phyloP scores from a whole-genome alignment of 2,797 vertebrate species.

The Luscinia megarhynchos region DNA sequence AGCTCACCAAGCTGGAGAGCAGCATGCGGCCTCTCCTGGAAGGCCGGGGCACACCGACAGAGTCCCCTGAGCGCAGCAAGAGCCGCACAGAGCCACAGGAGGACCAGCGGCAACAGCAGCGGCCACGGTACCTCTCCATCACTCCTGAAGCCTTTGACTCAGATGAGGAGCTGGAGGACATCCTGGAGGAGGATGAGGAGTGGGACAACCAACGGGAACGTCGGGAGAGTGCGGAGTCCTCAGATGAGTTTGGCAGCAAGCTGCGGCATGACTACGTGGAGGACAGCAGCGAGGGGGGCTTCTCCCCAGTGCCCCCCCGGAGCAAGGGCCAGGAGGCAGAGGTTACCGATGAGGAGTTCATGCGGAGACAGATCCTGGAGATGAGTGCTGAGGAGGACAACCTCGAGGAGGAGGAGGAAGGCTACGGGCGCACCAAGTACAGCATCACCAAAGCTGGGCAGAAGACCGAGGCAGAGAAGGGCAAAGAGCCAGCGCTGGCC shows the following conservation, averaged over 20 bases:
- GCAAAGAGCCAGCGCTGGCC: slow-evolving; percentile 77
- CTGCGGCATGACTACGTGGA: slow-evolving; percentile 96
- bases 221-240: slow-evolving; percentile 85
- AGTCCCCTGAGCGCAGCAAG: slow-evolving; percentile 68
- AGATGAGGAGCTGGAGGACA: slow-evolving; percentile 93
- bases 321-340: slow-evolving; percentile 85
- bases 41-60: slow-evolving; percentile 75
- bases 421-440: slow-evolving; percentile 73
- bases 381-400: slow-evolving; percentile 99
- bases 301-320: slow-evolving; percentile 89
- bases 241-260: slow-evolving; percentile 96
- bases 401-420: slow-evolving; percentile 86
- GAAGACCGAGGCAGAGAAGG: slow-evolving; percentile 84
- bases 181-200: slow-evolving; percentile 93
- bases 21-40: slow-evolving; percentile 91
- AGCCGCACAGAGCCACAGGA: slow-evolving; percentile 70
- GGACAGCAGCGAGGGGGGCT: slow-evolving; percentile 95
- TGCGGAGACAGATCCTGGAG: slow-evolving; percentile 96
- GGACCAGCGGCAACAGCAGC: slow-evolving; percentile 87
- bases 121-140: slow-evolving; percentile 93
- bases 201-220: slow-evolving; percentile 84
- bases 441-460: slow-evolving; percentile 82
- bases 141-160: slow-evolving; percentile 90
- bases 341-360: slow-evolving; percentile 92
- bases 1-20: slow-evolving; percentile 93